These are phyloP conservation scores for Actinostola sp. DNA, from an alignment of 92 coral and sea anemone genomes.

Conservation along the genomic window DNA sequence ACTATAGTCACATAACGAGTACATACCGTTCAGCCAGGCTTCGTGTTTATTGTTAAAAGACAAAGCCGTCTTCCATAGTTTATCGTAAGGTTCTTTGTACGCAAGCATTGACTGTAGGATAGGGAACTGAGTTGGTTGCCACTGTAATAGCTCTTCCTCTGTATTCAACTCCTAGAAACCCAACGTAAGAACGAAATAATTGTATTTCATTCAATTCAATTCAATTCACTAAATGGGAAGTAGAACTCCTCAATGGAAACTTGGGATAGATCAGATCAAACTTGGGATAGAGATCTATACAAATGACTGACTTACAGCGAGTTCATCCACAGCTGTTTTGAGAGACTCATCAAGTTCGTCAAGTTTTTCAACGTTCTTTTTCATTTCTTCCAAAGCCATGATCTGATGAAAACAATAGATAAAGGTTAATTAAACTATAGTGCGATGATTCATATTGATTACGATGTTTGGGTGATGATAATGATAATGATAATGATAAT, in stretches of 20 bases:
- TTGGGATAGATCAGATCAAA: background rate
- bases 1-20: no score
- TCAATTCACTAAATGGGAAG: no score
- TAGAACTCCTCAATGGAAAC: no score
- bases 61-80: slow-evolving; percentile 96
- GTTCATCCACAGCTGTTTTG: slow-evolving; percentile 79
- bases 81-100: slow-evolving; percentile 98
- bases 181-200: background rate
- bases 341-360: slow-evolving; percentile 91
- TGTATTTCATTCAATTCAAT: no score
- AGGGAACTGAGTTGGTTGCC: slow-evolving; percentile 97
- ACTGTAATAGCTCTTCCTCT: slow-evolving; percentile 93
- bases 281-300: background rate
- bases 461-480: background rate
- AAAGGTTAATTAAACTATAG: background rate
- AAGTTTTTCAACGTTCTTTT: slow-evolving; percentile 94
- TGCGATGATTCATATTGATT: background rate
- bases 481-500: slow-evolving; percentile 1
- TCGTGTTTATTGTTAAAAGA: slow-evolving; percentile 94
- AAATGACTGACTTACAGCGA: slow-evolving; percentile 62
- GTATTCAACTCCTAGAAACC: slow-evolving; percentile 73
- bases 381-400: slow-evolving; percentile 99
- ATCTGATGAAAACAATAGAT: slow-evolving; percentile 52
- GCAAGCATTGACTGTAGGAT: slow-evolving; percentile 95
- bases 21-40: slow-evolving; percentile 92